Conservation (phyloP, 2,888 invertebrate species). For the Serripes groenlandicus region DNA sequence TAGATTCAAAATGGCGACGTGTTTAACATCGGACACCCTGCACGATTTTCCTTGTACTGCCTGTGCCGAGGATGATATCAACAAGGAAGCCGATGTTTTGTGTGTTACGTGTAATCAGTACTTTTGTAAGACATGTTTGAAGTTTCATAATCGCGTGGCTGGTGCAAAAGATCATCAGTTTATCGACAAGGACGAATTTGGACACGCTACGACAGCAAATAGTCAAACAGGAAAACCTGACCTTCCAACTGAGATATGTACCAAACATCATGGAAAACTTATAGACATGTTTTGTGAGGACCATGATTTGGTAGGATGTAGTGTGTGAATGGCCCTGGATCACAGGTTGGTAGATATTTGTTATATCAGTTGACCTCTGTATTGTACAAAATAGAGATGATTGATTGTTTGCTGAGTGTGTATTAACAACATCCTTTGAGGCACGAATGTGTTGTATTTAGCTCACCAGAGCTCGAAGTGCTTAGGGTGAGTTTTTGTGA, state of each 20-base stretch:
- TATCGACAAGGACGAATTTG: neutral
- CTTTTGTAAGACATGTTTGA: neutral
- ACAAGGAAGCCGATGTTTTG: neutral
- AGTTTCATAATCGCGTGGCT: neutral
- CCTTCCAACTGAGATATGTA: neutral
- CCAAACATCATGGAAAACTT: slow-evolving; percentile 5
- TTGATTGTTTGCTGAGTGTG: too few species aligned
- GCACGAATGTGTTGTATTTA: too few species aligned
- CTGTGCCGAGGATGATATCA: neutral
- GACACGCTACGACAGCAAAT: neutral
- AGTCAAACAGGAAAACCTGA: neutral
- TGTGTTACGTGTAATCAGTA: slow-evolving; percentile 1
- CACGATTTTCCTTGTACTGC: neutral
- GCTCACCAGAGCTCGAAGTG: too few species aligned
- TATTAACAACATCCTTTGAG: too few species aligned
- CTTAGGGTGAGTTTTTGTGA: too few species aligned
- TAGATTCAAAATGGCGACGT: neutral
- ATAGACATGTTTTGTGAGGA: neutral
- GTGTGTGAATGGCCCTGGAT: neutral
- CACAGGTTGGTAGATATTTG: neutral
- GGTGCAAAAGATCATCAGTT: neutral
- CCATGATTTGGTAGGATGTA: neutral
- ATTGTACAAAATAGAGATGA: too few species aligned
- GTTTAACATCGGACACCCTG: neutral
- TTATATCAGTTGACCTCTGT: too few species aligned